phyloP scores from a whole-genome alignment of 1,140 invertebrate species.

The Phymastichus coffea region DNA sequence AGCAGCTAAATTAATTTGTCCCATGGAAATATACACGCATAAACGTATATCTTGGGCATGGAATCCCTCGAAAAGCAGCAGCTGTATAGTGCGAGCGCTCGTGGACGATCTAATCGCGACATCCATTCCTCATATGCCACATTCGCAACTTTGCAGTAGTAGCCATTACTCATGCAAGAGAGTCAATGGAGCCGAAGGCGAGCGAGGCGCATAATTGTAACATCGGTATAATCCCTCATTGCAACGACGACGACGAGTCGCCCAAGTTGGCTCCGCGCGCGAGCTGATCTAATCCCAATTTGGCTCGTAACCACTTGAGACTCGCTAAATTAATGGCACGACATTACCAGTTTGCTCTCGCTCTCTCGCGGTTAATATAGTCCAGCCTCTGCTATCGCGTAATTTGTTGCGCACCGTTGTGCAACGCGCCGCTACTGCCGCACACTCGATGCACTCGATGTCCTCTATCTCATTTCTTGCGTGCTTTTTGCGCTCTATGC shows the following conservation, averaged over 20 bases:
- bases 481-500: not conserved
- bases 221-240: not conserved
- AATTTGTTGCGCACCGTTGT: conserved; percentile 9
- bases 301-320: conserved; percentile 3
- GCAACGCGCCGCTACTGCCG: no score
- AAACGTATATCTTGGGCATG: no score
- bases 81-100: no score
- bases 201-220: not conserved
- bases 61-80: no score
- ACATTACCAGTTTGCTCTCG: conserved; percentile 10
- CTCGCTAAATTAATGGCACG: conserved; percentile 18
- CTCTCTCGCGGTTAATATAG: conserved; percentile 16
- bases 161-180: no score
- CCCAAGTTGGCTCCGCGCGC: conserved; percentile 1
- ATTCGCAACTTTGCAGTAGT: no score
- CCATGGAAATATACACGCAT: no score
- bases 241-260: not conserved
- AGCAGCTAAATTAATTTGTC: no score
- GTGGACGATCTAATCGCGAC: no score
- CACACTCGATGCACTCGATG: no score
- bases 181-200: no score
- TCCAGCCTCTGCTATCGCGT: conserved; percentile 15
- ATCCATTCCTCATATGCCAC: no score
- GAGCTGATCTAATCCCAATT: conserved; percentile 20
- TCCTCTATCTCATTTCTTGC: not conserved